Evolutionary conservation across 2,113 vertebrate species (phyloP).

Genomic region (Neofelis nebulosa): DNA sequence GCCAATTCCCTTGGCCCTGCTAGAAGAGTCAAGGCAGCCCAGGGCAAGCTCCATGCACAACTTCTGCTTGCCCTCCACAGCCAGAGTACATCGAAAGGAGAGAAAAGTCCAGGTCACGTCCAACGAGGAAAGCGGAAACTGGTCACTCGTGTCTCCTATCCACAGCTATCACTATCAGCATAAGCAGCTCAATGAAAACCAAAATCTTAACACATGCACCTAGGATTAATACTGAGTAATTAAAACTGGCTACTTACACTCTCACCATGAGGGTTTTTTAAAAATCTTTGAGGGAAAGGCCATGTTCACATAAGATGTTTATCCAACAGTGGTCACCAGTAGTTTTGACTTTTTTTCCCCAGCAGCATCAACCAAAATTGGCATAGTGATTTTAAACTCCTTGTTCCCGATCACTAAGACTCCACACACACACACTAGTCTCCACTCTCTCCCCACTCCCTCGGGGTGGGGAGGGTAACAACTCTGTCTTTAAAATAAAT

Average conservation of each 20-base stretch:
- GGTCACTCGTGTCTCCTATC: conserved; percentile 43
- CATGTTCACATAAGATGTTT: conserved; percentile 33
- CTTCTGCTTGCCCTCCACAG: background rate
- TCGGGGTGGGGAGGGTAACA: background rate
- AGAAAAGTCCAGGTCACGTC: conserved; percentile 14
- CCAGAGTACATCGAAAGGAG: conserved; percentile 5
- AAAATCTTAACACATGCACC: conserved; percentile 73
- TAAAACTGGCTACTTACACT: conserved; percentile 60
- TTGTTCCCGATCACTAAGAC: conserved; percentile 46
- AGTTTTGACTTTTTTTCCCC: background rate
- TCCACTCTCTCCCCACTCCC: background rate
- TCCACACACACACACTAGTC: background rate
- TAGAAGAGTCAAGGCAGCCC: background rate
- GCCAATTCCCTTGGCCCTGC: background rate
- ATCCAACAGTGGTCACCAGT: conserved; percentile 50
- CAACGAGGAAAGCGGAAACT: conserved; percentile 48
- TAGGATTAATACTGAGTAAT: conserved; percentile 72
- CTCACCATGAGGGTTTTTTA: background rate
- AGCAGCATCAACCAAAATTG: conserved; percentile 60
- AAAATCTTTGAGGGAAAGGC: conserved; percentile 52
- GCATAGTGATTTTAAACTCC: conserved; percentile 32
- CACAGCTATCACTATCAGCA: conserved; percentile 49
- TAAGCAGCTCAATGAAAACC: conserved; percentile 72
- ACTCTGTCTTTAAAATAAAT: conserved; percentile 77
- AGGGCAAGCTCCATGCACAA: background rate